These are phyloP conservation scores for Catharus minimus DNA, from an alignment of 2,113 vertebrate genomes.

Conservation along the genomic window DNA sequence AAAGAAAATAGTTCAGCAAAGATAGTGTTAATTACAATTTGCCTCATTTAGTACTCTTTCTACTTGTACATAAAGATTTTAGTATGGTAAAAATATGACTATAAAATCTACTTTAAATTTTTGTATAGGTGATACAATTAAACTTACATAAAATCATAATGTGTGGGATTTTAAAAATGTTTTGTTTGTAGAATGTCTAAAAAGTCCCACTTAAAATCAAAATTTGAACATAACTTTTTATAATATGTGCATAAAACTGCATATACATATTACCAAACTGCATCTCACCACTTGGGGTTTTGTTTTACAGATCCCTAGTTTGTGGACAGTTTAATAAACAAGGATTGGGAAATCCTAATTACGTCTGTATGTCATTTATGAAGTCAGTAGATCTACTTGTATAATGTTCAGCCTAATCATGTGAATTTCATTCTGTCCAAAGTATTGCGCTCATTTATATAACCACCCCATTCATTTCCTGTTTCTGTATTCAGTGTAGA, in stretches of 20 bases:
- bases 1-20: neutral
- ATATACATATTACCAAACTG: neutral
- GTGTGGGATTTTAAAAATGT: rapidly evolving
- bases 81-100: rapidly evolving
- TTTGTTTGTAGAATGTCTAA: neutral
- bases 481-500: slow-evolving; percentile 35
- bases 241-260: neutral
- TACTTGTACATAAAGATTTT: neutral
- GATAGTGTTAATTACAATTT: neutral
- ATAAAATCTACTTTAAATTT: neutral
- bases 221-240: neutral
- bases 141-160: neutral
- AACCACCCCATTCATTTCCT: slow-evolving; percentile 50
- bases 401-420: slow-evolving; percentile 45
- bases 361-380: slow-evolving; percentile 41
- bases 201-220: neutral
- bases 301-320: neutral
- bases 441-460: slow-evolving; percentile 45
- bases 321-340: slow-evolving; percentile 48
- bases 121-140: neutral
- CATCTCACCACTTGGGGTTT: neutral
- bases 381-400: slow-evolving; percentile 55
- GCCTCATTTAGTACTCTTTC: neutral
- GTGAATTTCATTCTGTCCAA: slow-evolving; percentile 30
- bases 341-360: slow-evolving; percentile 48